Conservation (phyloP, 2,113 vertebrate species). For the Embiotoca jacksoni region DNA sequence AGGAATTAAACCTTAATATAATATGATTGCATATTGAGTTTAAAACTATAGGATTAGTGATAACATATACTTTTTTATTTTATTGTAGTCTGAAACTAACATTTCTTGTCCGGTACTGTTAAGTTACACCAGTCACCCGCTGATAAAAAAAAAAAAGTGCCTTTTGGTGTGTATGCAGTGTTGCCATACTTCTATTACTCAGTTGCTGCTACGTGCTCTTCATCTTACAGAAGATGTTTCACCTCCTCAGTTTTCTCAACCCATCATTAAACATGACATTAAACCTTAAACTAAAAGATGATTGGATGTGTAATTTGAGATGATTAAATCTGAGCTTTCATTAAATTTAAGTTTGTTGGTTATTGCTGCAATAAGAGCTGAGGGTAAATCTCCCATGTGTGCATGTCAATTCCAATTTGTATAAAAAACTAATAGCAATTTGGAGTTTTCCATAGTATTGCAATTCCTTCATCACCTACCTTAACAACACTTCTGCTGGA, state of each 20-base stretch:
- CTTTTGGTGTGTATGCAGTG: background rate
- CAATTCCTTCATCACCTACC: background rate
- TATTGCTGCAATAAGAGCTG: background rate
- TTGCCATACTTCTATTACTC: background rate
- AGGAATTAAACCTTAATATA: too few relatives aligned
- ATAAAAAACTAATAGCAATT: background rate
- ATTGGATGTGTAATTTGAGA: background rate
- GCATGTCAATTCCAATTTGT: background rate
- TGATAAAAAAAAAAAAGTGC: background rate
- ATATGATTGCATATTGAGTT: background rate
- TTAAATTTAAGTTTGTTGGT: background rate
- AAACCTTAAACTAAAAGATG: background rate
- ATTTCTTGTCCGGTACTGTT: background rate
- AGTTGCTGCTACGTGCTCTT: background rate
- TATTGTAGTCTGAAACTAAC: background rate
- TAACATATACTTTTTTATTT: background rate
- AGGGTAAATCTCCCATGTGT: background rate
- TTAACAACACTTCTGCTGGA: background rate
- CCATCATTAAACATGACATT: constrained; percentile 6
- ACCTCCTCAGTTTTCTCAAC: background rate
- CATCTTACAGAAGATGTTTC: background rate
- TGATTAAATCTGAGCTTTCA: background rate
- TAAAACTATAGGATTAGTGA: background rate
- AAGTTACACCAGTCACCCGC: background rate
- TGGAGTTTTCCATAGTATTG: background rate